Evolutionary conservation across 2,113 vertebrate species (phyloP).

Genomic region (Erpornis zantholeuca): DNA sequence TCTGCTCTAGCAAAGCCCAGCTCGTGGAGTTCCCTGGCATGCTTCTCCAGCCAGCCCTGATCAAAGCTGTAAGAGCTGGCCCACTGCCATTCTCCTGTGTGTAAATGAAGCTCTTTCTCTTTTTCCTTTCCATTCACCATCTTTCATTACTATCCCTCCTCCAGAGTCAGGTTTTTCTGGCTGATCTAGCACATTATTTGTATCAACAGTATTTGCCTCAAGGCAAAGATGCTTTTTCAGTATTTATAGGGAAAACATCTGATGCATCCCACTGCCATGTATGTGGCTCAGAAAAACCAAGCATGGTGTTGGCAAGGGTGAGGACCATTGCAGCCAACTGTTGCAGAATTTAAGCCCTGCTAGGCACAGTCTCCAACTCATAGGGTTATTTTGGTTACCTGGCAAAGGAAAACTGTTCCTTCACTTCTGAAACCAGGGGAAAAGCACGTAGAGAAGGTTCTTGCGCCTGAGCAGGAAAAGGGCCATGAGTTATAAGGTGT

Average conservation of each 20-base stretch:
- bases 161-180: constrained; percentile 47
- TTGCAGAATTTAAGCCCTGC: not conserved
- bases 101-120: constrained; percentile 13
- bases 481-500: not conserved
- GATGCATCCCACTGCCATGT: not conserved
- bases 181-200: constrained; percentile 13
- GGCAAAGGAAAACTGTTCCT: constrained; percentile 13
- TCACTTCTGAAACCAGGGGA: not conserved
- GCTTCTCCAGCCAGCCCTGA: not conserved
- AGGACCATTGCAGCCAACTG: not conserved
- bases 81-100: not conserved
- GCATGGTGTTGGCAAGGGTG: not conserved
- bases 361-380: not conserved
- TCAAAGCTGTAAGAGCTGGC: constrained; percentile 33
- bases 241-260: not conserved
- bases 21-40: not conserved
- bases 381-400: not conserved
- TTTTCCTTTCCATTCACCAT: not conserved
- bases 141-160: constrained; percentile 29
- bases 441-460: not conserved
- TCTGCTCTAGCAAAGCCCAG: not conserved
- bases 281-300: constrained; percentile 12
- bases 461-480: not conserved
- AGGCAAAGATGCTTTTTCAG: constrained; percentile 24
- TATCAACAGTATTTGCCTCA: not conserved